Evolutionary conservation across 37 sponge, comb jelly and placozoan species (phyloP), one percentile per base, ranked within the genome.

Genomic region (Ephydatia muelleri): DNA sequence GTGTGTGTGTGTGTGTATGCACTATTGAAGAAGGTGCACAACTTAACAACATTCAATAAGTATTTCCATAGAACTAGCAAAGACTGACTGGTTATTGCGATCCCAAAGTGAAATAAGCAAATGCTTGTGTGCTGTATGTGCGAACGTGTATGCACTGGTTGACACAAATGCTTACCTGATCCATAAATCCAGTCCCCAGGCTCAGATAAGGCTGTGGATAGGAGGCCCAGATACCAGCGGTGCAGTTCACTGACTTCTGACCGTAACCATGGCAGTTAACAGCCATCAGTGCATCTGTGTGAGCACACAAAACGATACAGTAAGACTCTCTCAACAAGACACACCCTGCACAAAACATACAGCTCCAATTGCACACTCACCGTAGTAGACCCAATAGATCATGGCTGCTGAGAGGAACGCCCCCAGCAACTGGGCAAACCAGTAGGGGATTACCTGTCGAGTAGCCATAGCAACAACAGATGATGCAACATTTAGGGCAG

Each of bases 211-310:
- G 80, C 36, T 88, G 80, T 3, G 93, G 93, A 39, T 96, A 93
- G 34, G 96, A 93, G 25, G 96, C 94, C 65, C 77, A 96, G 23
- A 96, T 96, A 26, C 85, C 81, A 33, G 90, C 92, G 69, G 92
- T 92, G 40, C 82, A 80, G 28, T 70, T 85, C 1, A 78, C 39
- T 36, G 67, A 33, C 8, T 75, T 26, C 38, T 23, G n/a, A 8
- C 19, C 23, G 71, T 38, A 34, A 26, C 32, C 25, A 65, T 48
- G n/a, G 57, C 31, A 22, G 35, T 29, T 32, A 34, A 27, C 48
- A 39, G 40, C 28, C 25, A 34, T n/a, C 67, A 27, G 26, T 12
- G 22, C 79, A 75, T 39, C 43, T 82, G 70, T 9, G 2, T 28
- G 23, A 16, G 13, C 19, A 69, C 67, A 27, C 6, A 57, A 6